A percentile compares a stretch with the other conserved stretches of the same genome.
Conservation (phyloP, 92 coral and sea anemone genomes). For the Muricea muricata region DNA sequence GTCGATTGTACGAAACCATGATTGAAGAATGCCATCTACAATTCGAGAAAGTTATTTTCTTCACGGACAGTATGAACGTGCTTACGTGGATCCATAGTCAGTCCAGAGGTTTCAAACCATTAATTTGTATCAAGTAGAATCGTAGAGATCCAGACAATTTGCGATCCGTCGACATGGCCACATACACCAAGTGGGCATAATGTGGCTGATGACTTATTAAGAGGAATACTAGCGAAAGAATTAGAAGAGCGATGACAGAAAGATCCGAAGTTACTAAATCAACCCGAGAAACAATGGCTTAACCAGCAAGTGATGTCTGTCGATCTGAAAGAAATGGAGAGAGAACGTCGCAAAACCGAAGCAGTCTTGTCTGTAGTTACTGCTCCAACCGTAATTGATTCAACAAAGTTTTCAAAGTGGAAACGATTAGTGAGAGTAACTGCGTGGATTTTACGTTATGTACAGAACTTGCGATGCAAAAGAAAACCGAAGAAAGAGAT, state of each 20-base stretch:
- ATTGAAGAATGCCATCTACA: conserved; percentile 40
- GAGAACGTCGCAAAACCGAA: background rate
- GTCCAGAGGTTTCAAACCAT: conserved; percentile 63
- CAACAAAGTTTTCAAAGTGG: conserved; percentile 11
- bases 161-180: conserved; percentile 63
- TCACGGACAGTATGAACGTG: conserved; percentile 62
- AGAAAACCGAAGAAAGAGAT: background rate
- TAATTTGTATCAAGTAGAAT: conserved; percentile 63
- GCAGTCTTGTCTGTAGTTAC: background rate
- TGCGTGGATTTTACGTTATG: background rate
- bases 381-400: background rate
- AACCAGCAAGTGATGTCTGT: background rate
- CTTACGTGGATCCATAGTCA: conserved; percentile 56
- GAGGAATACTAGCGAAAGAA: conserved; percentile 49
- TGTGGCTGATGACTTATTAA: conserved; percentile 63
- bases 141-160: conserved; percentile 58
- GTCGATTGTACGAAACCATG: conserved; percentile 45
- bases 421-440: background rate
- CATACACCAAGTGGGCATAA: conserved; percentile 62
- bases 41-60: conserved; percentile 41
- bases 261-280: background rate
- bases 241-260: conserved; percentile 50
- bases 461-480: background rate
- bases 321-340: background rate
- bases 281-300: background rate